Evolutionary conservation across 92 coral and sea anemone species (phyloP).

Genomic region (Epizoanthus scotinus): DNA sequence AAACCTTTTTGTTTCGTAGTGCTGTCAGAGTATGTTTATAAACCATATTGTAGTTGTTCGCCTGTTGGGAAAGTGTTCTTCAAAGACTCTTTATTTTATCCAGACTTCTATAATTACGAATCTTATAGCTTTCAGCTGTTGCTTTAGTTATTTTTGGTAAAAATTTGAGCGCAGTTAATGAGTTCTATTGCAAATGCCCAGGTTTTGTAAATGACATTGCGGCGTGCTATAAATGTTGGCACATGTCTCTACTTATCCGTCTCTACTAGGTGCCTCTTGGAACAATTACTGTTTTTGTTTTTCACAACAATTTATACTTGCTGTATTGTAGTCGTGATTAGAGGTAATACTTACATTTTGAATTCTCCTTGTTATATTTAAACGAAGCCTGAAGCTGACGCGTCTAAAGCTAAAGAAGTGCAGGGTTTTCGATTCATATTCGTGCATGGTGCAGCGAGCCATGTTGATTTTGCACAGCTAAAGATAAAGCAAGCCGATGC

Average conservation of each 20-base stretch:
- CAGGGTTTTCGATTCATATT: background rate
- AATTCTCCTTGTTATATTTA: slow-evolving; percentile 1
- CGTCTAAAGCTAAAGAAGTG: background rate
- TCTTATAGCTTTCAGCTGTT: slow-evolving; percentile 11
- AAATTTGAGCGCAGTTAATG: background rate
- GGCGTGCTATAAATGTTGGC: slow-evolving; percentile 35
- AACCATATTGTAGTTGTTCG: no score
- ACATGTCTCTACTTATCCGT: slow-evolving; percentile 31
- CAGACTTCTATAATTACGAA: background rate
- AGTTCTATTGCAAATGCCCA: slow-evolving; percentile 1
- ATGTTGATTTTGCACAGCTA: no score
- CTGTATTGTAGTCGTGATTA: background rate
- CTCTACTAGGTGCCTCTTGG: slow-evolving; percentile 13
- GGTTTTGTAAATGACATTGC: slow-evolving; percentile 7
- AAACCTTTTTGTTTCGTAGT: no score
- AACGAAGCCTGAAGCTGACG: slow-evolving; percentile 17
- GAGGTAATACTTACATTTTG: slow-evolving; percentile 6
- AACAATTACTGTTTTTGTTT: slow-evolving; percentile 36
- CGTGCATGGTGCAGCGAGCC: no score
- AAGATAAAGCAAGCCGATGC: background rate
- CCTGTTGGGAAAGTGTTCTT: background rate
- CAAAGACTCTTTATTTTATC: background rate
- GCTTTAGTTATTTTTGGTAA: background rate
- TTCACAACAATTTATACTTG: slow-evolving; percentile 5
- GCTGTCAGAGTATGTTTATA: no score